Conservation (phyloP, 2,797 vertebrate species). For the Hypotaenidia okinawae region DNA sequence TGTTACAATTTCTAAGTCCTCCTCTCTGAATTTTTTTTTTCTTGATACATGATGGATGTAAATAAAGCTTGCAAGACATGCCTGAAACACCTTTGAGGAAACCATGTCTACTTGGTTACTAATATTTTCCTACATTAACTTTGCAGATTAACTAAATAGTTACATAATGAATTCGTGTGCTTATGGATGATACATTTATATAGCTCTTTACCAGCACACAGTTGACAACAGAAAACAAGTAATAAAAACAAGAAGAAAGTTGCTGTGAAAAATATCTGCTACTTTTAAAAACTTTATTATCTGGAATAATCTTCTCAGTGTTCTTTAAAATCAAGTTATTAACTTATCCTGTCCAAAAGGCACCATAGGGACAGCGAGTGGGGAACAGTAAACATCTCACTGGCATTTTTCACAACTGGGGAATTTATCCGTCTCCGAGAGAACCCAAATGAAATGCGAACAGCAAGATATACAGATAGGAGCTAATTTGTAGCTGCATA, state of each 20-base stretch:
- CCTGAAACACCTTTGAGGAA: background rate
- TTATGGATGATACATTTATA: background rate
- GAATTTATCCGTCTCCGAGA: background rate
- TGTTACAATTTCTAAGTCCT: background rate
- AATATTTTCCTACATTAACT: background rate
- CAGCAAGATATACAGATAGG: background rate
- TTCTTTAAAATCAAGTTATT: background rate
- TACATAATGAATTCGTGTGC: background rate
- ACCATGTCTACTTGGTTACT: background rate
- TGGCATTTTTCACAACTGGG: background rate
- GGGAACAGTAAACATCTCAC: background rate
- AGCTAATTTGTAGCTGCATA: background rate
- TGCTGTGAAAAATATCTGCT: background rate
- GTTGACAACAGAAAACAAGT: background rate
- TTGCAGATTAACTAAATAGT: background rate
- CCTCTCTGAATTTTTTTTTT: background rate
- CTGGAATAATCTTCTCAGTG: background rate
- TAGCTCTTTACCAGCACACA: background rate
- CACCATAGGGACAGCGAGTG: background rate
- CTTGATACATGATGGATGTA: background rate
- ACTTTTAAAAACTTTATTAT: slow-evolving; percentile 1
- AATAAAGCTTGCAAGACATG: background rate
- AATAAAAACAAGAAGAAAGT: background rate
- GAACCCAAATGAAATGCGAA: background rate
- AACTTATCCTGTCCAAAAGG: slow-evolving; percentile 27